These are phyloP conservation scores for Ploceus nigricollis DNA, from an alignment of 2,113 vertebrate species.

Conservation along the genomic window DNA sequence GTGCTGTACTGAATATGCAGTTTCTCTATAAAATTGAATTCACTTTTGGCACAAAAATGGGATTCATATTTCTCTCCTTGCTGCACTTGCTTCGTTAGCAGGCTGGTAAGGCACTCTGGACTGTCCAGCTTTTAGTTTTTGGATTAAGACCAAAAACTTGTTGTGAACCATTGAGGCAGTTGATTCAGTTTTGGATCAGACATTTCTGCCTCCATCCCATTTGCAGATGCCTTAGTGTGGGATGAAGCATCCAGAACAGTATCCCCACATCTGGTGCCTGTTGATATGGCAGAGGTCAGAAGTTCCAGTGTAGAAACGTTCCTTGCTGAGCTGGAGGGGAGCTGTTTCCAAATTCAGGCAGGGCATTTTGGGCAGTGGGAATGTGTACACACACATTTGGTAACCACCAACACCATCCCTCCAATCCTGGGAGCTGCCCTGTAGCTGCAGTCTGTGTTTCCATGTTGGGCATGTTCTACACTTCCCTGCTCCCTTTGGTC, in stretches of 20 bases:
- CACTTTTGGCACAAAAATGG: background rate
- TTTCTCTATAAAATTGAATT: background rate
- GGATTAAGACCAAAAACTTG: background rate
- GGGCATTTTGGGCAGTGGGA: background rate
- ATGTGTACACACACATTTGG: background rate
- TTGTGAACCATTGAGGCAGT: background rate
- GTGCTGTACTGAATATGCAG: background rate
- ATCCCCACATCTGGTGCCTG: background rate
- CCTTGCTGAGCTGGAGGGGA: background rate
- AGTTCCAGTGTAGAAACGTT: accelerated
- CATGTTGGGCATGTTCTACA: background rate
- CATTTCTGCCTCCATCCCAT: background rate
- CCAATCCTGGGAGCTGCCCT: background rate
- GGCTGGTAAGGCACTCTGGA: background rate
- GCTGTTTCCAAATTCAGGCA: background rate
- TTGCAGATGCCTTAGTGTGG: background rate
- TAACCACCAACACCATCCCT: background rate
- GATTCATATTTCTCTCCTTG: background rate
- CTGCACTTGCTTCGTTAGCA: background rate
- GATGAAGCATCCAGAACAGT: background rate
- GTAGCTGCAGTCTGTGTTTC: background rate
- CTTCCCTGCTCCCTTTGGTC: background rate
- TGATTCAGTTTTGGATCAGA: background rate
- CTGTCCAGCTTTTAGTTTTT: background rate
- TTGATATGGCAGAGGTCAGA: accelerated